Evolutionary conservation across 2,888 invertebrate species (phyloP).

Genomic region (Apamea epomidion): DNA sequence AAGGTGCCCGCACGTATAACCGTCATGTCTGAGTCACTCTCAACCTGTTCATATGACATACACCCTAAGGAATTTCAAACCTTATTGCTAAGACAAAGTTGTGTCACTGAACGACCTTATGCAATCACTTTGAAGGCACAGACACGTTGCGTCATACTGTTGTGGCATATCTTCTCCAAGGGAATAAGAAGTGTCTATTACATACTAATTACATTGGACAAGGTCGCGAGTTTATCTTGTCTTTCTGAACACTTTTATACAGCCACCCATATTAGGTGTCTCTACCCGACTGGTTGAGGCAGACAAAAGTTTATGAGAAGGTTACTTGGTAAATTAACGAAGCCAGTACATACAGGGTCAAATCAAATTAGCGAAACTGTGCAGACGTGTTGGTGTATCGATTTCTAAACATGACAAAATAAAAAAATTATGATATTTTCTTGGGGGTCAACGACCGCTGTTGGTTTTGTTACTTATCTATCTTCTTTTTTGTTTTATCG

Average conservation of each 20-base stretch:
- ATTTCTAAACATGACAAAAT: background rate
- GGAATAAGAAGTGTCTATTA: slow-evolving; percentile 66
- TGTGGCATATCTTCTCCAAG: slow-evolving; percentile 60
- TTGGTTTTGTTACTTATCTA: background rate
- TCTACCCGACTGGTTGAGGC: background rate
- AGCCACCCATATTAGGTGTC: slow-evolving; percentile 20
- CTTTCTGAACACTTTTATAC: slow-evolving; percentile 28
- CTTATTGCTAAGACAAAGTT: slow-evolving; percentile 41
- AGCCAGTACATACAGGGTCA: background rate
- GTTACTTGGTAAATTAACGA: slow-evolving; percentile 5
- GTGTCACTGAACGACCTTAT: slow-evolving; percentile 59
- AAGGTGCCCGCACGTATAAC: background rate
- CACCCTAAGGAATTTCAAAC: slow-evolving; percentile 55
- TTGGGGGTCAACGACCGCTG: background rate
- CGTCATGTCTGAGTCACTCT: slow-evolving; percentile 41
- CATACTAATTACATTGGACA: slow-evolving; percentile 64
- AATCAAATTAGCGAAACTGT: background rate
- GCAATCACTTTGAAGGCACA: slow-evolving; percentile 51
- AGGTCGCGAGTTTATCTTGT: slow-evolving; percentile 48
- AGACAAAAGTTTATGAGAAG: background rate
- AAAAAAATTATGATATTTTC: no score
- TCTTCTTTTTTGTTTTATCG: background rate
- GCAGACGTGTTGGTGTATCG: background rate
- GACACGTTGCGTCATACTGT: slow-evolving; percentile 53
- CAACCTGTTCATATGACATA: slow-evolving; percentile 55